These are phyloP conservation scores for Eptatretus burgeri DNA, from an alignment of 2,113 vertebrate species.

Conservation along the genomic window DNA sequence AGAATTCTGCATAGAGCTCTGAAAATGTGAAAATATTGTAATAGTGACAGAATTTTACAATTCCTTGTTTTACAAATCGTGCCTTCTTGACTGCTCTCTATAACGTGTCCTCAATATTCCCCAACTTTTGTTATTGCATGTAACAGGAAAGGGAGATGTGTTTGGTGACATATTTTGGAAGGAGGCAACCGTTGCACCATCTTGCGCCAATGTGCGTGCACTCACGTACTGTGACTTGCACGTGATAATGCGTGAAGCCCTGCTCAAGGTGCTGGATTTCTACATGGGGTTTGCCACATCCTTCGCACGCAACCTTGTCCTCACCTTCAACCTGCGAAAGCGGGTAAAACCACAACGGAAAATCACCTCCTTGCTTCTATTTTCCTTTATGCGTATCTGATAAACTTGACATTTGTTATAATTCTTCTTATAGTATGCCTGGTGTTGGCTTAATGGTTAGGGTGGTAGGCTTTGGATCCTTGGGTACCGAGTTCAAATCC, in stretches of 20 bases:
- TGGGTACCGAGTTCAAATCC: too few species aligned
- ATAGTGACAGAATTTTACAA: neutral
- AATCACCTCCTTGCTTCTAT: too few species aligned
- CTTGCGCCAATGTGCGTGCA: constrained; percentile 68
- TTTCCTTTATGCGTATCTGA: too few species aligned
- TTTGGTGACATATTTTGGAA: constrained; percentile 98
- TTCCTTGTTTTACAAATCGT: neutral
- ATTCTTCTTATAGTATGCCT: too few species aligned
- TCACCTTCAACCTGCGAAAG: constrained; percentile 82
- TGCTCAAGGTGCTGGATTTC: constrained; percentile 86
- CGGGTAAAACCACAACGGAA: constrained; percentile 23
- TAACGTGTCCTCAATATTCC: neutral
- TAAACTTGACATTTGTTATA: too few species aligned
- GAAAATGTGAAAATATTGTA: neutral
- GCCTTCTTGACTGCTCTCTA: neutral
- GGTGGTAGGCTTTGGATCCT: too few species aligned
- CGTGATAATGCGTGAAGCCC: constrained; percentile 58
- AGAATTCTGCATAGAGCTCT: neutral
- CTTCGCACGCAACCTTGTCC: constrained; percentile 62
- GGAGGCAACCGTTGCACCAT: constrained; percentile 53
- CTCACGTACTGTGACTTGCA: constrained; percentile 88
- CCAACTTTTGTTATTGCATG: constrained; percentile 9
- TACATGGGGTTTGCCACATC: constrained; percentile 71
- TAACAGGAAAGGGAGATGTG: constrained; percentile 63
- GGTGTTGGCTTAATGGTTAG: too few species aligned